Conservation (phyloP, 1,140 invertebrate species). For the Glossosoma conforme region DNA sequence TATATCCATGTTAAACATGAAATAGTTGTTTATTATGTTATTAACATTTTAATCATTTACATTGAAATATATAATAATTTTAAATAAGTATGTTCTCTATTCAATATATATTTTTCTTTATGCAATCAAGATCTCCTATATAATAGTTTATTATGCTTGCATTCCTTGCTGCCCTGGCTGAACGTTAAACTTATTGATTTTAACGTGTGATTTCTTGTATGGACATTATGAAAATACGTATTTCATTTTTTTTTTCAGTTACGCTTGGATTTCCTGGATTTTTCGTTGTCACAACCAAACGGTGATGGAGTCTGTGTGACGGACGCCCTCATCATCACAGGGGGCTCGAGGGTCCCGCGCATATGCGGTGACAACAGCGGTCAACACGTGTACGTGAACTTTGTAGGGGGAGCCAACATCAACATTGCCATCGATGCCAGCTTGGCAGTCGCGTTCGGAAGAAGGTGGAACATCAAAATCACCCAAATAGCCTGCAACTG, state of each 20-base stretch:
- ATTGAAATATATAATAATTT: too few species aligned
- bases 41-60: too few species aligned
- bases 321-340: conserved; percentile 66
- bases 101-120: too few species aligned
- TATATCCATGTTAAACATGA: too few species aligned
- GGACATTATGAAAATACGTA: not conserved
- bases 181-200: too few species aligned
- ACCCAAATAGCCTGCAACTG: conserved; percentile 69
- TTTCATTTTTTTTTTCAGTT: conserved; percentile 46
- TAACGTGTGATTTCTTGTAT: too few species aligned
- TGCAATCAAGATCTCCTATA: too few species aligned
- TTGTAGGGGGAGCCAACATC: conserved; percentile 62
- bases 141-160: too few species aligned
- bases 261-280: conserved; percentile 70
- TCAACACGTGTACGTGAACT: conserved; percentile 77
- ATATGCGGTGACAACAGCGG: conserved; percentile 78
- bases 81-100: too few species aligned
- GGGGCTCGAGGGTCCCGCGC: conserved; percentile 59
- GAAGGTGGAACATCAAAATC: conserved; percentile 73
- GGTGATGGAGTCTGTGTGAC: conserved; percentile 65
- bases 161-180: too few species aligned
- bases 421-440: conserved; percentile 64
- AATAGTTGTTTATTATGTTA: too few species aligned
- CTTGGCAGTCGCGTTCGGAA: conserved; percentile 52
- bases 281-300: conserved; percentile 66